These are phyloP conservation scores for Deroplatys truncata DNA, from an alignment of 2,888 invertebrate genomes.

Conservation along the genomic window DNA sequence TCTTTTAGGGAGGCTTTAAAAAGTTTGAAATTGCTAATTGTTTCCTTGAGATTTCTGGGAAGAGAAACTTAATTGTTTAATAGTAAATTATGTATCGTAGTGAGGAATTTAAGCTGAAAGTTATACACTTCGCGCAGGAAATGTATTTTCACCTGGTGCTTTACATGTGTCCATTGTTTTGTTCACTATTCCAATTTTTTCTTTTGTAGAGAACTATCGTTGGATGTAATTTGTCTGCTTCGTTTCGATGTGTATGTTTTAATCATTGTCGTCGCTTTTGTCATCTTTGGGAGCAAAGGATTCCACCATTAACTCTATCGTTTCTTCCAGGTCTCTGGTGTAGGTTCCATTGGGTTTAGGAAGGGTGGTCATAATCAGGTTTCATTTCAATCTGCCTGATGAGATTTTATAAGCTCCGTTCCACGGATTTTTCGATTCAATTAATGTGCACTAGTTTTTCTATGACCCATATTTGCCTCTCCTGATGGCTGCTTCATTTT, in stretches of 20 bases:
- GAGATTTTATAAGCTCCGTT: neutral
- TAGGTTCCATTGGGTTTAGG: too few species aligned
- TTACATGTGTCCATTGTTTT: neutral
- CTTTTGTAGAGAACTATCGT: neutral
- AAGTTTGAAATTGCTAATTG: too few species aligned
- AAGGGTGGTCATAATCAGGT: too few species aligned
- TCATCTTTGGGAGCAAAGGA: neutral
- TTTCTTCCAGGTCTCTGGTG: too few species aligned
- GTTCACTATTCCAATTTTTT: neutral
- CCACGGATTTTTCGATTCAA: too few species aligned
- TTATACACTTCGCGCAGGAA: neutral
- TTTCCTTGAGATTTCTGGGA: too few species aligned
- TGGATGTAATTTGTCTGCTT: neutral
- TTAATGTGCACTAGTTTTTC: too few species aligned
- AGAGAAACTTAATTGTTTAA: too few species aligned
- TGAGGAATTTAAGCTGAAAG: neutral
- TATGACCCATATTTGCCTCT: too few species aligned
- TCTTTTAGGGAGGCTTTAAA: too few species aligned
- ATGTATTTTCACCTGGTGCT: neutral
- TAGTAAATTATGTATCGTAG: neutral
- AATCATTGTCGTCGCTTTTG: neutral
- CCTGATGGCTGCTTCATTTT: too few species aligned
- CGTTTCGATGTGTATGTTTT: neutral
- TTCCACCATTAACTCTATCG: neutral
- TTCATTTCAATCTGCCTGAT: neutral